Evolutionary conservation across 2,888 invertebrate genomes (phyloP).

Genomic region (Ormyrus labotus): DNA sequence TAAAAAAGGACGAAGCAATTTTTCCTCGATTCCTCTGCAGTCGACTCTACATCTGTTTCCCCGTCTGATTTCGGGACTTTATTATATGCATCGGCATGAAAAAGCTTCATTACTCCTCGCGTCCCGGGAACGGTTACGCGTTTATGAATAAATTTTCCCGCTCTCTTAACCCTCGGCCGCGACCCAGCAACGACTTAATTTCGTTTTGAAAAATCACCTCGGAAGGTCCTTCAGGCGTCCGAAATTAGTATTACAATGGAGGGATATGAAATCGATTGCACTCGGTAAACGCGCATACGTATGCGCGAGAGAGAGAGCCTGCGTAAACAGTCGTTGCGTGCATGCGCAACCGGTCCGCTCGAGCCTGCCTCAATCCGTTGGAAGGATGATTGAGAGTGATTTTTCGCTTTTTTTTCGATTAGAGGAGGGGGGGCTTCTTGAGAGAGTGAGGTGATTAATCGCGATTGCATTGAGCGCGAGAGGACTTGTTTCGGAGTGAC

Average conservation of each 20-base stretch:
- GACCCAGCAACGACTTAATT: slow-evolving; percentile 28
- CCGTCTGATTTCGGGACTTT: not conserved
- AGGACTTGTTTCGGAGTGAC: no score
- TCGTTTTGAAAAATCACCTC: slow-evolving; percentile 31
- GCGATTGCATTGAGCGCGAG: not conserved
- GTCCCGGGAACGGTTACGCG: not conserved
- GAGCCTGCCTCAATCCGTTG: not conserved
- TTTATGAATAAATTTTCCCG: slow-evolving; percentile 38
- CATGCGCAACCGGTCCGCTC: slow-evolving; percentile 20
- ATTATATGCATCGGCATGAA: slow-evolving; percentile 5
- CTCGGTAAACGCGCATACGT: not conserved
- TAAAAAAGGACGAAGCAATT: not conserved
- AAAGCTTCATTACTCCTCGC: slow-evolving; percentile 16
- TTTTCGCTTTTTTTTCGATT: not conserved
- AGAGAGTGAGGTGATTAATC: slow-evolving; percentile 4
- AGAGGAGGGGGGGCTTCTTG: not conserved
- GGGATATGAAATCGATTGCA: slow-evolving; percentile 41
- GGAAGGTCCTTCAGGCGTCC: not conserved
- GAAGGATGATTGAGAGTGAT: slow-evolving; percentile 13
- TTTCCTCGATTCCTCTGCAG: not conserved
- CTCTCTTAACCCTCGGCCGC: not conserved
- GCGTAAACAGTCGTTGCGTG: not conserved
- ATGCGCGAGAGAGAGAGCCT: not conserved
- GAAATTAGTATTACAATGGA: slow-evolving; percentile 49
- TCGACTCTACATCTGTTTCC: slow-evolving; percentile 2